These are phyloP conservation scores for Drosophila sturtevanti DNA, from an alignment of 1,140 invertebrate species.

Conservation along the genomic window DNA sequence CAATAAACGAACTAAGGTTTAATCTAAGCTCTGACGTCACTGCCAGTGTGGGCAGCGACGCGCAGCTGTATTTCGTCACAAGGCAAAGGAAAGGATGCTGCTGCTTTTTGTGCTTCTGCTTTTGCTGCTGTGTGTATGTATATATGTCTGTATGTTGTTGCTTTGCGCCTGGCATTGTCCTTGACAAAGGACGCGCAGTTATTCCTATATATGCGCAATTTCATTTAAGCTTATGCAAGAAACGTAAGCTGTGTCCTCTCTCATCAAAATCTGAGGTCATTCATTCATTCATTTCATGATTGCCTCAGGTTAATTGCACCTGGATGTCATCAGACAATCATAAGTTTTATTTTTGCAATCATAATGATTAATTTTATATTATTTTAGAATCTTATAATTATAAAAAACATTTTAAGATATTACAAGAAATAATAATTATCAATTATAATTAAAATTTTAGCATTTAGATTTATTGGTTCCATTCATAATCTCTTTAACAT, in stretches of 20 bases:
- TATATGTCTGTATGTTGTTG: constrained; percentile 10
- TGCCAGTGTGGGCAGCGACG: constrained; percentile 5
- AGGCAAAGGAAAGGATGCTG: constrained; percentile 1
- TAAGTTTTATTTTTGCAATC: neutral
- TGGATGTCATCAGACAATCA: constrained; percentile 2
- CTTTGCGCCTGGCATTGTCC: constrained; percentile 49
- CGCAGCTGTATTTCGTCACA: constrained; percentile 38
- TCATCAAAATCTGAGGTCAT: constrained; percentile 21
- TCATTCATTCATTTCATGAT: constrained; percentile 21
- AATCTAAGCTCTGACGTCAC: constrained; percentile 57
- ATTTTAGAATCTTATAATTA: too few relatives aligned
- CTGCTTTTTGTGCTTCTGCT: neutral
- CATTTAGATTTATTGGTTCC: constrained; percentile 76
- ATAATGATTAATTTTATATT: too few relatives aligned
- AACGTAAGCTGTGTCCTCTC: constrained; percentile 42
- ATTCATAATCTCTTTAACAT: constrained; percentile 48
- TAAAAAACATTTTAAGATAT: too few relatives aligned
- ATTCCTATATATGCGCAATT: constrained; percentile 36
- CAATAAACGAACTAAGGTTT: constrained; percentile 22
- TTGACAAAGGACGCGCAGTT: constrained; percentile 64
- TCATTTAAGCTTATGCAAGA: constrained; percentile 60
- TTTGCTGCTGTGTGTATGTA: neutral
- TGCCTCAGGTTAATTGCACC: constrained; percentile 8
- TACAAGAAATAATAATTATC: too few relatives aligned
- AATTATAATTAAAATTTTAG: constrained; percentile 27